Base-by-base conservation (phyloP, 2,113 vertebrate species). In the Cepphus grylle region DNA sequence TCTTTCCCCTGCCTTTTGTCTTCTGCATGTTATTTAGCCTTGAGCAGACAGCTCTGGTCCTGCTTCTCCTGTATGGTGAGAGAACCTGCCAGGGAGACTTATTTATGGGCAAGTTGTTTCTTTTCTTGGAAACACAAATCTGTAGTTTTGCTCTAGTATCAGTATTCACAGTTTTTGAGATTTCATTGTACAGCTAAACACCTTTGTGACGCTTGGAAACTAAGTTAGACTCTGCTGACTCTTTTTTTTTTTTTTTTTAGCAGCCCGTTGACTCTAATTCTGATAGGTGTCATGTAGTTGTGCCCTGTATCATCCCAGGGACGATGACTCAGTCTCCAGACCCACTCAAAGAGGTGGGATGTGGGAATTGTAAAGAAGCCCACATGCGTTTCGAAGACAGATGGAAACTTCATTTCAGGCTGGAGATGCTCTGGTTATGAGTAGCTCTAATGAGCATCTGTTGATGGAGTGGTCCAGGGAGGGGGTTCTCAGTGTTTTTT, bases 391-490 rank as follows among this genome's bases (percentile, higher is more conserved):
- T 90, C 73, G 81, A 70, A 82, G 81, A 86, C 96, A 96, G 94
- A 96, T 97, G 96, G 96, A 87, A 91, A 80, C 58, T 91, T 38
- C 81, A 94, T 97, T 93, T 91, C 78, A 42, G 81, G 49, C 90
- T 69, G 84, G 84, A 80, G 90, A 40, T 73, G 74, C 70, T 91
- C 56, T 79, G 43, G 9, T 63, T 86, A 56, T 50, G 83, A 86
- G 87, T 43, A 95, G 49, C 84, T 93, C 90, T 96, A 96, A 97
- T 96, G 90, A 96, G 87, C 93, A 95, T 95, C 90, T 96, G 94
- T 95, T 97, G 96, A 96, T 96, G 84, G 96, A 97, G 63, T 69
- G 29, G 85, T 61, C 32, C 29, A 34, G 56, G 26, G 92, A 91
- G 59, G 10, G 25, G 12, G 52, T 78, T 93, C 87, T 94, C 32